phyloP scores from a whole-genome alignment of 2,888 invertebrate species.

The Xestobium rufovillosum region DNA sequence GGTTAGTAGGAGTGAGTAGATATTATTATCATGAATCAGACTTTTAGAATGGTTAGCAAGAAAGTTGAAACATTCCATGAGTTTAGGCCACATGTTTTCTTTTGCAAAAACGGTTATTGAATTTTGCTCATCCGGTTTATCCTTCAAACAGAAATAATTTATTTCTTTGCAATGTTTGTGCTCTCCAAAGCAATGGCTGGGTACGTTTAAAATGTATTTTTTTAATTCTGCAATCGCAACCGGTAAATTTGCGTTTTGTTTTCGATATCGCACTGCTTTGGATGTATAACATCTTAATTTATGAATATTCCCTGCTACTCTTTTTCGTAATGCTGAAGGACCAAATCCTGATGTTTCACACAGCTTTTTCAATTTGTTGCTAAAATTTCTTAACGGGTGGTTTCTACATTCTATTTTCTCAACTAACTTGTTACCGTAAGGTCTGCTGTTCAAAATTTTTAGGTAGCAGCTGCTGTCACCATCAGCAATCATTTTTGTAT shows the following conservation, averaged over 20 bases:
- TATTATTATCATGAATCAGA: conserved; percentile 3
- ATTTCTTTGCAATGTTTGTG: too few relatives aligned
- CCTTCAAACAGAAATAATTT: not conserved
- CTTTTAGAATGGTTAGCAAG: conserved; percentile 3
- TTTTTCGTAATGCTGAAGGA: too few relatives aligned
- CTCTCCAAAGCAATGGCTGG: conserved; percentile 3
- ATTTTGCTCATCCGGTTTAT: conserved; percentile 13
- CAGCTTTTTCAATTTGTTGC: conserved; percentile 7
- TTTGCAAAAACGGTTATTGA: conserved; percentile 14
- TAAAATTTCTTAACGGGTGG: conserved; percentile 18
- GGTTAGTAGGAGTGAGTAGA: too few relatives aligned
- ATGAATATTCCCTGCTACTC: too few relatives aligned
- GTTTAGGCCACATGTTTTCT: conserved; percentile 22
- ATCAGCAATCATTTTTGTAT: conserved; percentile 17
- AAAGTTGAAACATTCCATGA: not conserved
- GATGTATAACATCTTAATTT: not conserved
- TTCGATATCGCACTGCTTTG: not conserved
- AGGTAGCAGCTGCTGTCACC: conserved; percentile 19
- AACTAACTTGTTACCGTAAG: conserved; percentile 15
- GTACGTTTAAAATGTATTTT: conserved; percentile 1
- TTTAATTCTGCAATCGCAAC: not conserved
- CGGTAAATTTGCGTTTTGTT: not conserved
- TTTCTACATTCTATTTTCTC: too few relatives aligned
- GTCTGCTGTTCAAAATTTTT: conserved; percentile 14
- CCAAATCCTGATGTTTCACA: too few relatives aligned